Percentiles rank a stretch among this genome's conserved stretches.
Conservation (phyloP, 2,888 invertebrate species). For the Anorthoa munda region DNA sequence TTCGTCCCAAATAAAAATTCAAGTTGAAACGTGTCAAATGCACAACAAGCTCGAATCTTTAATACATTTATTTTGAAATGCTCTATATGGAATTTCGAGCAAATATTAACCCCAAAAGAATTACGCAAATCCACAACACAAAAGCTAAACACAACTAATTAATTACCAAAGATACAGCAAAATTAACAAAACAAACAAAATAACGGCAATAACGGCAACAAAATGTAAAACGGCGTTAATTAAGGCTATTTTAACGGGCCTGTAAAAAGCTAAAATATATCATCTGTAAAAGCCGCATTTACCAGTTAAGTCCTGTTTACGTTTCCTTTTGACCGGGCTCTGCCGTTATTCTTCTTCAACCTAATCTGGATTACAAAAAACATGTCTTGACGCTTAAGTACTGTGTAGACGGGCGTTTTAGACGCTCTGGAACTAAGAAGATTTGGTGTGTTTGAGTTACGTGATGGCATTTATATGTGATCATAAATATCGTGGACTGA, state of each 20-base stretch:
- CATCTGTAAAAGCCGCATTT: slow-evolving; percentile 59
- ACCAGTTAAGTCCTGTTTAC: slow-evolving; percentile 70
- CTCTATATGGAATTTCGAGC: not conserved
- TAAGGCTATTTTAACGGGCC: slow-evolving; percentile 43
- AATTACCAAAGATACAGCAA: slow-evolving; percentile 24
- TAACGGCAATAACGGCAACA: slow-evolving; percentile 21
- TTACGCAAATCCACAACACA: slow-evolving; percentile 5
- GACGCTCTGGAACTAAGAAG: slow-evolving; percentile 4
- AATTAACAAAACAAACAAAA: slow-evolving; percentile 21
- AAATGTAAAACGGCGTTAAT: slow-evolving; percentile 47
- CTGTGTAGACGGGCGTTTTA: slow-evolving; percentile 59
- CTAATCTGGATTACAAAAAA: slow-evolving; percentile 81
- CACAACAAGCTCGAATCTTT: too few relatives aligned
- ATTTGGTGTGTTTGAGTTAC: slow-evolving; percentile 5
- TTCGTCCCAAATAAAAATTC: not conserved
- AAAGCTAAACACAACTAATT: slow-evolving; percentile 23
- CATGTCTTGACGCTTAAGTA: slow-evolving; percentile 70
- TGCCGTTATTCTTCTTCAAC: slow-evolving; percentile 79
- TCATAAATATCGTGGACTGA: not conserved
- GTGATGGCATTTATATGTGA: not conserved
- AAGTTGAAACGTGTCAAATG: not conserved
- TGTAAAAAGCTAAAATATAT: slow-evolving; percentile 59
- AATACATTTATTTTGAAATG: not conserved
- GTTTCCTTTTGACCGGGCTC: slow-evolving; percentile 75
- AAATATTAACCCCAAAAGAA: not conserved